Evolutionary conservation across 2,113 vertebrate species (phyloP).

Genomic region (Malurus alboscapulatus): DNA sequence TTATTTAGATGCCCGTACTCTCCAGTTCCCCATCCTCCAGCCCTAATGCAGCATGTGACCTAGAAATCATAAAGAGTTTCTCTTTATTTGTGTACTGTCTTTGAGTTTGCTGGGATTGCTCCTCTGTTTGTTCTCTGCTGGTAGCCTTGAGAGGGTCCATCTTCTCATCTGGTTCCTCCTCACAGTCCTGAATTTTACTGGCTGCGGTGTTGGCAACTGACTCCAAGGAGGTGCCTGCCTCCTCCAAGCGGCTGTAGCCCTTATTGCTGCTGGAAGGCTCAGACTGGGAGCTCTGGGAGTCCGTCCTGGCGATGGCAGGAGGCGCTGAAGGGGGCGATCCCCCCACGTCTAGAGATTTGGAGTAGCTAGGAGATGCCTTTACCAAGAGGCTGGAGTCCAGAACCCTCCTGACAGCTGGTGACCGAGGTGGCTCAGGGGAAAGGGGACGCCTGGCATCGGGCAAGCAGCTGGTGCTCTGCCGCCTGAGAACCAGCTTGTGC

Average conservation of each 20-base stretch:
- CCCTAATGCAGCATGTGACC: slow-evolving; percentile 65
- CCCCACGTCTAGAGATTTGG: slow-evolving; percentile 67
- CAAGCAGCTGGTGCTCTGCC: slow-evolving; percentile 75
- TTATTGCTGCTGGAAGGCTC: slow-evolving; percentile 85
- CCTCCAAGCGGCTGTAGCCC: slow-evolving; percentile 90
- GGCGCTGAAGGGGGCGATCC: slow-evolving; percentile 60
- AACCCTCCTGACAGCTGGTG: slow-evolving; percentile 49
- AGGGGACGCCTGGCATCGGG: slow-evolving; percentile 58
- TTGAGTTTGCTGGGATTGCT: slow-evolving; percentile 48
- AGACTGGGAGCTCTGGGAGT: slow-evolving; percentile 84
- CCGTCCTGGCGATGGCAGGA: slow-evolving; percentile 61
- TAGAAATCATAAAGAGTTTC: slow-evolving; percentile 84
- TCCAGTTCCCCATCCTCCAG: slow-evolving; percentile 73
- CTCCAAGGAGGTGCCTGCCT: slow-evolving; percentile 86
- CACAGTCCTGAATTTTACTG: slow-evolving; percentile 69
- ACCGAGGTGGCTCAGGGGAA: slow-evolving; percentile 62
- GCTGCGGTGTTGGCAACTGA: slow-evolving; percentile 71
- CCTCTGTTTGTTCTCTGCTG: slow-evolving; percentile 45
- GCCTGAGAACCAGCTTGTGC: slow-evolving; percentile 38
- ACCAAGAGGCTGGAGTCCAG: slow-evolving; percentile 74
- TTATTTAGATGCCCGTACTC: slow-evolving; percentile 70
- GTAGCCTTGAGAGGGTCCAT: slow-evolving; percentile 54
- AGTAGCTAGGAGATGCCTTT: slow-evolving; percentile 70
- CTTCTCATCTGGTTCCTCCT: slow-evolving; percentile 27
- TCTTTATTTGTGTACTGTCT: slow-evolving; percentile 85